Evolutionary conservation across 2,888 invertebrate species (phyloP).

Genomic region (Xestia c-nigrum): DNA sequence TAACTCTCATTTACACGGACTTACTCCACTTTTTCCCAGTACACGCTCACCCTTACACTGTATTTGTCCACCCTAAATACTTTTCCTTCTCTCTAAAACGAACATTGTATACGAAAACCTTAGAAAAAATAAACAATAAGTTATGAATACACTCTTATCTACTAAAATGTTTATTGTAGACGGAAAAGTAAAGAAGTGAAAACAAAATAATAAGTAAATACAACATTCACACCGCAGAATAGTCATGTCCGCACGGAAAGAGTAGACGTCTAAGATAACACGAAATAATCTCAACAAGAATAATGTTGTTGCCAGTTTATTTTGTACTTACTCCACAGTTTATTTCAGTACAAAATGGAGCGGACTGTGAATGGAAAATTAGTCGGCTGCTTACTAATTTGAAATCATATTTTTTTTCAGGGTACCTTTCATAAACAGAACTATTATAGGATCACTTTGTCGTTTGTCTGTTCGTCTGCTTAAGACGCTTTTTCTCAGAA

Average conservation of each 20-base stretch:
- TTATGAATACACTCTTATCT: slow-evolving; percentile 10
- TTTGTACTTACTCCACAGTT: slow-evolving; percentile 28
- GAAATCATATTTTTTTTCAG: slow-evolving; percentile 6
- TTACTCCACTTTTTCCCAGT: too few relatives aligned
- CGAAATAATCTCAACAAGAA: slow-evolving; percentile 72
- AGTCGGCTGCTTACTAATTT: slow-evolving; percentile 11
- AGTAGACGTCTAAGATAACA: slow-evolving; percentile 67
- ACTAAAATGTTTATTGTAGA: slow-evolving; percentile 27
- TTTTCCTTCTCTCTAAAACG: slow-evolving; percentile 9
- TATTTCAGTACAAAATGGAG: slow-evolving; percentile 29
- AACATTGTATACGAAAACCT: slow-evolving; percentile 11
- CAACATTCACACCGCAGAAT: slow-evolving; percentile 39
- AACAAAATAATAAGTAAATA: slow-evolving; percentile 27
- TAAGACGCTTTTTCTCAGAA: too few relatives aligned
- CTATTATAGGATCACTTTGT: too few relatives aligned
- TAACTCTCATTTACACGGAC: too few relatives aligned
- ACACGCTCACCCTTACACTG: too few relatives aligned
- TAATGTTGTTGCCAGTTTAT: slow-evolving; percentile 73
- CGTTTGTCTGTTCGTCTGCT: too few relatives aligned
- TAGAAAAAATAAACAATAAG: neutral
- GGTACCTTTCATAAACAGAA: too few relatives aligned
- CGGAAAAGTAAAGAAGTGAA: slow-evolving; percentile 7
- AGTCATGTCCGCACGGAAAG: slow-evolving; percentile 67
- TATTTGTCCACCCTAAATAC: neutral
- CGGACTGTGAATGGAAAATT: slow-evolving; percentile 18